Evolutionary conservation across 2,888 invertebrate species (phyloP).

Genomic region (Geotrupes spiniger): DNA sequence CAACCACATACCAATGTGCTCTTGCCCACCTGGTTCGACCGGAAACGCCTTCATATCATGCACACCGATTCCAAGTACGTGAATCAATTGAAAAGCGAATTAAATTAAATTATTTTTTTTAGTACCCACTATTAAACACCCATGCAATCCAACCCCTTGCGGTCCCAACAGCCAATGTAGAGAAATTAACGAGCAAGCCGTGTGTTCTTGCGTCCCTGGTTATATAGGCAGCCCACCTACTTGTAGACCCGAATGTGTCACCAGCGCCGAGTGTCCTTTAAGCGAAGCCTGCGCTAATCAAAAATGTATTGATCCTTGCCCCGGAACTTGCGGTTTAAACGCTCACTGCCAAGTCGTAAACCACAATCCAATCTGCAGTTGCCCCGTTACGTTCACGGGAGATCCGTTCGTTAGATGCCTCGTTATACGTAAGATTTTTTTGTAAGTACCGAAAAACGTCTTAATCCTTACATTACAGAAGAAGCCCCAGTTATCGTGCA

Average conservation of each 20-base stretch:
- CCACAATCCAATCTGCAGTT: constrained; percentile 71
- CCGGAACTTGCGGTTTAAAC: constrained; percentile 66
- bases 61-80: constrained; percentile 48
- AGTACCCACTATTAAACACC: constrained; percentile 43
- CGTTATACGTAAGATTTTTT: constrained; percentile 10
- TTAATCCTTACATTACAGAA: constrained; percentile 39
- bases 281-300: constrained; percentile 67
- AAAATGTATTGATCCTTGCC: constrained; percentile 66
- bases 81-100: not conserved
- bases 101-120: constrained; percentile 10
- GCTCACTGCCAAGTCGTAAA: constrained; percentile 70
- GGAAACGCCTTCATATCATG: constrained; percentile 71
- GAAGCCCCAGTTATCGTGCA: constrained; percentile 50
- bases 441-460: not conserved
- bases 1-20: constrained; percentile 67
- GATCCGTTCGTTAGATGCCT: constrained; percentile 63
- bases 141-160: constrained; percentile 65
- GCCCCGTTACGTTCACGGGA: constrained; percentile 59
- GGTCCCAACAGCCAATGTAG: constrained; percentile 64
- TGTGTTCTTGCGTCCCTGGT: constrained; percentile 66
- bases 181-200: constrained; percentile 62
- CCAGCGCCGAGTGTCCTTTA: constrained; percentile 65
- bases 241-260: constrained; percentile 69
- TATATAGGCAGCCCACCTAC: constrained; percentile 64
- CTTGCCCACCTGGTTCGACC: constrained; percentile 56